Evolutionary conservation across 1,140 invertebrate species (phyloP).

Genomic region (Harlomillsia oculata): DNA sequence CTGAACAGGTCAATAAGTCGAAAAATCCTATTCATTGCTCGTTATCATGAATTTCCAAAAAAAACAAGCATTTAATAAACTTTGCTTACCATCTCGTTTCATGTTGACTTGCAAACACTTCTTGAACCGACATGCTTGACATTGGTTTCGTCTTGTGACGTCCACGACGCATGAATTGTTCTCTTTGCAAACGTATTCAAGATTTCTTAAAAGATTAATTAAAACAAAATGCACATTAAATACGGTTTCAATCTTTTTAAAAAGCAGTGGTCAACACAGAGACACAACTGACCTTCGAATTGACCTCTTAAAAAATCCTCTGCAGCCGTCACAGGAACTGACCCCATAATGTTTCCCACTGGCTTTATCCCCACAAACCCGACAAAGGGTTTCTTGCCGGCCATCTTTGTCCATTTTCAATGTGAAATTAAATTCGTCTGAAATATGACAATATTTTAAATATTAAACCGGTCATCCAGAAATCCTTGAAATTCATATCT

Average conservation of each 20-base stretch:
- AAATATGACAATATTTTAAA: no score
- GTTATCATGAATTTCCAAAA: background rate
- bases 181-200: constrained; percentile 90
- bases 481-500: no score
- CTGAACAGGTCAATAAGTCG: no score
- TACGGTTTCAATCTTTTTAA: background rate
- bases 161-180: constrained; percentile 78
- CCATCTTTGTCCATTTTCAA: constrained; percentile 22
- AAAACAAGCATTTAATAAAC: no score
- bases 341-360: constrained; percentile 89
- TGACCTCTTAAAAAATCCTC: constrained; percentile 85
- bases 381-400: constrained; percentile 21
- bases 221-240: background rate
- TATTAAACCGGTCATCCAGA: no score
- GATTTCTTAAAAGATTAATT: constrained; percentile 49
- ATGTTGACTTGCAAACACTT: constrained; percentile 89
- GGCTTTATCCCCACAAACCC: constrained; percentile 43
- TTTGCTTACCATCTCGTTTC: constrained; percentile 79
- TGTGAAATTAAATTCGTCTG: no score
- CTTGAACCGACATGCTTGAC: constrained; percentile 84
- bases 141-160: constrained; percentile 84
- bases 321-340: constrained; percentile 77
- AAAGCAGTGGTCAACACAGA: background rate
- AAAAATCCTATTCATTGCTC: background rate
- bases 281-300: constrained; percentile 56